Percentiles rank a stretch among this genome's conserved stretches.
Conservation (phyloP, 2,888 invertebrate species). For the Drosophila flavopinicola region DNA sequence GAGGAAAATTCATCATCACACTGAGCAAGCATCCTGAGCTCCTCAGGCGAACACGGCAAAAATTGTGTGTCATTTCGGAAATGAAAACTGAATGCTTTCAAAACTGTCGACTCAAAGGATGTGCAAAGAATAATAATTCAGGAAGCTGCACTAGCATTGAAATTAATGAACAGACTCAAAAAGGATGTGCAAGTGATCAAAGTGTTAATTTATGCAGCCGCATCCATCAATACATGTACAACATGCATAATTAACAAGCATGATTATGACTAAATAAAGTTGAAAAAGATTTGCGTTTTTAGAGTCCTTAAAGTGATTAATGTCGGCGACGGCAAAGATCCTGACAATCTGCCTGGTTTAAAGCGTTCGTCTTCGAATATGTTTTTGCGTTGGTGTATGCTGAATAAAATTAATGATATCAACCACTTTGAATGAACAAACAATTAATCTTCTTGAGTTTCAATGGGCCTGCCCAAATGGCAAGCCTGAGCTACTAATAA, state of each 20-base stretch:
- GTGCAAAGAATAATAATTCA: conserved; percentile 37
- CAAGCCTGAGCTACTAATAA: conserved; percentile 44
- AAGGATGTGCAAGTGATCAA: conserved; percentile 11
- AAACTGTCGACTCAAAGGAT: conserved; percentile 36
- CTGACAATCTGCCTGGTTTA: conserved; percentile 28
- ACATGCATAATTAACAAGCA: conserved; percentile 14
- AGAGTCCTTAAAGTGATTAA: conserved; percentile 67
- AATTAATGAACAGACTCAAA: conserved; percentile 45
- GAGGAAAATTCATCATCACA: conserved; percentile 41
- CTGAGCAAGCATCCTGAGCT: conserved; percentile 15
- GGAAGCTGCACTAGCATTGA: conserved; percentile 45
- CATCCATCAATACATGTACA: conserved; percentile 1
- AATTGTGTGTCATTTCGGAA: conserved; percentile 67
- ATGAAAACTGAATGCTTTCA: conserved; percentile 41
- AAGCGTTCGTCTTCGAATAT: conserved; percentile 25
- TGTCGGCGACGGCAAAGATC: conserved; percentile 41
- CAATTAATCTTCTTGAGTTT: conserved; percentile 72
- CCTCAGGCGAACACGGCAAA: conserved; percentile 40
- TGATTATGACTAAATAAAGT: conserved; percentile 40
- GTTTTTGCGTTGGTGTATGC: conserved; percentile 8
- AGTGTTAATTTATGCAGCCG: conserved; percentile 28
- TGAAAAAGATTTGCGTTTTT: conserved; percentile 47
- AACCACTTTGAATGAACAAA: conserved; percentile 56
- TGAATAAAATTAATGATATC: conserved; percentile 65
- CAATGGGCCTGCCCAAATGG: conserved; percentile 19